Conservation (phyloP, 2,888 invertebrate species). For the Catonia carolina region DNA sequence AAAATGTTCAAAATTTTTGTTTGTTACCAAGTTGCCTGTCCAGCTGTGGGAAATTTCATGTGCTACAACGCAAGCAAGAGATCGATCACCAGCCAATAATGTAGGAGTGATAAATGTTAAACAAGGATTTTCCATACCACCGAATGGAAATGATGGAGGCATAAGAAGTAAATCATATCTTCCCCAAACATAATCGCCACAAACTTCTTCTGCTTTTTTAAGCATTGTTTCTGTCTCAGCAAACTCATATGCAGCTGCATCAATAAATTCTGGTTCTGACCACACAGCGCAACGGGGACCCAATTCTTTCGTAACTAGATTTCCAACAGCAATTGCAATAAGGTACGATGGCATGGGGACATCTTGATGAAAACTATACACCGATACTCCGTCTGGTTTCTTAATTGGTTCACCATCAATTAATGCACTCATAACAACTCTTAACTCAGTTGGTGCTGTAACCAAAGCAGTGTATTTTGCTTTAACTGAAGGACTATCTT, state of each 20-base stretch:
- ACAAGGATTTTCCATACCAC: conserved; percentile 98
- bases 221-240: conserved; percentile 78
- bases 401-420: neutral
- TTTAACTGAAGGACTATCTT: conserved; percentile 88
- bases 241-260: conserved; percentile 82
- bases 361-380: conserved; percentile 60
- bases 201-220: conserved; percentile 70
- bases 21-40: conserved; percentile 93
- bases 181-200: conserved; percentile 87
- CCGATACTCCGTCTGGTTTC: conserved; percentile 40
- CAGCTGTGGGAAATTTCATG: conserved; percentile 96
- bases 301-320: conserved; percentile 62
- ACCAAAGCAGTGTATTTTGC: conserved; percentile 72
- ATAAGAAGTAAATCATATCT: conserved; percentile 83
- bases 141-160: conserved; percentile 90
- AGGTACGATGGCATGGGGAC: conserved; percentile 86
- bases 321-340: conserved; percentile 82
- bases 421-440: conserved; percentile 80
- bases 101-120: conserved; percentile 94
- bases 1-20: conserved; percentile 88
- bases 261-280: conserved; percentile 80
- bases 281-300: conserved; percentile 81
- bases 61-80: conserved; percentile 81
- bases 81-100: conserved; percentile 83
- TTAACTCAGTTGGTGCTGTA: conserved; percentile 64